Base-by-base conservation (phyloP, 2,888 invertebrate genomes). In the Aspidapion aeneum region DNA sequence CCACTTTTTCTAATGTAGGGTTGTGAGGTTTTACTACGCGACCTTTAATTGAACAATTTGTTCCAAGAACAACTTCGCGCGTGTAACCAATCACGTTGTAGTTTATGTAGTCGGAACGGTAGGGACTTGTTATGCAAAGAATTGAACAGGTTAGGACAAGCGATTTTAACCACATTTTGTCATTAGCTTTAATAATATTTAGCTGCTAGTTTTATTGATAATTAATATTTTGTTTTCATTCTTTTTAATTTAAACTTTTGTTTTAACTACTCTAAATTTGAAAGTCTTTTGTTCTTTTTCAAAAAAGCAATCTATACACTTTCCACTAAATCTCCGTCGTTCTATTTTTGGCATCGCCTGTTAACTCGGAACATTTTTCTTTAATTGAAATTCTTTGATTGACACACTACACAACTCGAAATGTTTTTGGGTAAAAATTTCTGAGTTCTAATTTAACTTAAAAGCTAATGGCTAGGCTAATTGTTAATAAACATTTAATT, bases 21-120 rank as follows among this genome's bases (percentile, higher is more conserved):
- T 86, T 85, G 70, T 85, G 85, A 2, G 87, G 87, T 68, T 87
- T 86, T 51, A 87, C 85, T 18, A 89, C 83, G 65, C 87, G 80
- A 57, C 92, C 92, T 70, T 87, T 84, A 9, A 92, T 75, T 52
- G 84, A 83, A 12, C 35, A 35, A 1, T 90, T 90, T 5, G 63
- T 63, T 22, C 63, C 65, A n/a, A 67, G 48, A 16, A 52, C 48
- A 52, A 67, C 61, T 60, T 67, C 58, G 1, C 49, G 64, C 2
- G 63, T 61, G n/a, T 52, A 52, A 17, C 19, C 17, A 5, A 52
- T 5, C n/a, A 52, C 52, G 52, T 52, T 52, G 18, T 17, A 19
- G 19, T 52, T 52, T 35, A 35, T 12, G 19, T 52, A 52, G 17
- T 52, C 52, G 3, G 52, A 5, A 18, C 52, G 52, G 52, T 18